Evolutionary conservation across 2,888 invertebrate species (phyloP), one percentile per base, ranked within the genome.

Genomic region (Cerastis leucographa): DNA sequence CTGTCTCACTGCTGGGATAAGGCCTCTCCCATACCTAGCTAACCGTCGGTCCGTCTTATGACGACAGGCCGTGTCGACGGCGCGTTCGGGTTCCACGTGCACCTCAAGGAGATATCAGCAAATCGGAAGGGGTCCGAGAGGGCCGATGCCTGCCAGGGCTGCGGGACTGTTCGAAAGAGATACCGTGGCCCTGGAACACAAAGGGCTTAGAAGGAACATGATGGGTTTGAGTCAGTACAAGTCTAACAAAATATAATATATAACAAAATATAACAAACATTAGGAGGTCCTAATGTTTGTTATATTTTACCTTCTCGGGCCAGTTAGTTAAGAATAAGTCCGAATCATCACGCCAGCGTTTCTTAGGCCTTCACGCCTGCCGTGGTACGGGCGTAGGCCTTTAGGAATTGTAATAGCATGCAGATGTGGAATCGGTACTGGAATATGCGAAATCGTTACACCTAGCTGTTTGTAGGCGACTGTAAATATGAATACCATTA

Each of bases 331-430:
- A 40, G 12, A 35, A 61, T 61, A 29, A 35, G 29, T 61, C 59
- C 29, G 11, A 61, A 14, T 42, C 22, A 22, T 40, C 22, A 22
- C 22, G 22, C 40, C 62, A 62, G 12, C 22, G 40, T 22, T 62
- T 40, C 61, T 61, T 40, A 19, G 14, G n/a, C 22, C 17, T 29
- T 29, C 17, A 59, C 59, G 61, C 8, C 9, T 29, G 19, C 8
- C 29, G 59, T 59, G 17, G 29, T 9, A 9, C 17, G 59, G 1
- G n/a, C 19, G 62, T n/a, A 6, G 1, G 40, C 40, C 62, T 64
- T 3, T 12, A n/a, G 64, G 14, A n/a, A 64, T 64, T 64, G 42
- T 64, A 64, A 42, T 64, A 64, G 42, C 64, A 64, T 4, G n/a
- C 42, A 64, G 64, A n/a, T n/a, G n/a, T 64, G 22, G 42, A 42